Conservation (phyloP, 2,797 vertebrate species). For the Crocodylus rhombifer region DNA sequence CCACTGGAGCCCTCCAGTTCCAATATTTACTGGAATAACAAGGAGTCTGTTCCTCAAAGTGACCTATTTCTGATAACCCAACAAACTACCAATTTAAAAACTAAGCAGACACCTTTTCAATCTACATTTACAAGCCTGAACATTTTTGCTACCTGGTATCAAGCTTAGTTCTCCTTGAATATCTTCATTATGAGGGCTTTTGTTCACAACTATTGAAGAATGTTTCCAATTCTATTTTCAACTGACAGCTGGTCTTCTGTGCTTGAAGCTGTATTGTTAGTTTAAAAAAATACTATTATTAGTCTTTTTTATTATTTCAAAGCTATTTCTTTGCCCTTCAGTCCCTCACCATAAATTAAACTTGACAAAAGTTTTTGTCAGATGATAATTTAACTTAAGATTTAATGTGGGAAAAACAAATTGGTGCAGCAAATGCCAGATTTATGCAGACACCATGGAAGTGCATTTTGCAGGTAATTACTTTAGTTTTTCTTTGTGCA, state of each 20-base stretch:
- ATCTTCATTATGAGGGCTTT: background rate
- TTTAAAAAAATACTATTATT: conserved; percentile 1
- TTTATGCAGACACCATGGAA: background rate
- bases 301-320: conserved; percentile 37
- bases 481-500: background rate
- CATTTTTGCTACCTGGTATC: background rate
- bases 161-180: conserved; percentile 13
- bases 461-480: background rate
- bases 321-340: background rate
- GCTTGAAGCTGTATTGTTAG: background rate
- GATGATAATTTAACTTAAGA: background rate
- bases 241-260: conserved; percentile 24
- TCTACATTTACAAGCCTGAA: background rate
- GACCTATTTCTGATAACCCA: background rate
- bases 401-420: conserved; percentile 7
- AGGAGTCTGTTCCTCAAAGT: background rate
- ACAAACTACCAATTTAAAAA: background rate
- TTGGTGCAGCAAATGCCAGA: background rate
- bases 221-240: conserved; percentile 12
- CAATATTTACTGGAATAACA: background rate
- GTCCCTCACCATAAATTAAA: conserved; percentile 30
- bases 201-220: background rate
- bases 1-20: background rate
- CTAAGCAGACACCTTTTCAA: background rate
- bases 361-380: background rate